Evolutionary conservation across 2,888 invertebrate species (phyloP), one percentile per base, ranked within the genome.

Genomic region (Callosobruchus maculatus): DNA sequence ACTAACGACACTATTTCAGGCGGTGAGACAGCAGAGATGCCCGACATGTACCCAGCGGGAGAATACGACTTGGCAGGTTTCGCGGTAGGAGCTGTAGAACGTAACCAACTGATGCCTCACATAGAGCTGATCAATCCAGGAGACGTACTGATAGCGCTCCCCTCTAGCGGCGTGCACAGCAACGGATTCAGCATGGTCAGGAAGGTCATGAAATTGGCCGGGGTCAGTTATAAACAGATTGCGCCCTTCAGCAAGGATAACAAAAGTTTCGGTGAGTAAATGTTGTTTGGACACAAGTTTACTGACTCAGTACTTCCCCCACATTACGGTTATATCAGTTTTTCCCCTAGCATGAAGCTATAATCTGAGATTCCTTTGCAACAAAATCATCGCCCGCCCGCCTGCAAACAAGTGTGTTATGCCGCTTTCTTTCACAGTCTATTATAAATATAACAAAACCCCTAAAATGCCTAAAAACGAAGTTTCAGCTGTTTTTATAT

Each of bases 21-120:
- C 76, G 98, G 98, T 0, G 98, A 99, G 88, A 98, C 98, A 0
- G 98, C 98, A 0, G 98, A 98, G 88, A 97, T 98, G 97, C 98
- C 99, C 0, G 94, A 95, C 0, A 94, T 99, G 89, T 99, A 99
- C 87, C 89, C 90, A 0, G 87, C 90, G 0, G 95, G 94, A 0
- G 95, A 97, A 79, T 99, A 98, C 87, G 99, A 99, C 87, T 87
- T 99, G 72, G 98, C 98, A 20, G 99, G 99, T 0, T 99, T 99
- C 87, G 93, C 96, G 0, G 96, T 99, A 0, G 99, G 98, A 0
- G 95, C 95, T 0, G 95, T 98, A 0, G 97, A 98, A 86, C 90
- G 93, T 78, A 83, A 88, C 0, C 87, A 88, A 71, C 87, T 97
- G 70, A 86, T 94, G 77, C 97, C 98, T 0, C 90, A 90, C 72